phyloP scores from a whole-genome alignment of 2,888 invertebrate genomes.

The Zhuqinia jingwanae region DNA sequence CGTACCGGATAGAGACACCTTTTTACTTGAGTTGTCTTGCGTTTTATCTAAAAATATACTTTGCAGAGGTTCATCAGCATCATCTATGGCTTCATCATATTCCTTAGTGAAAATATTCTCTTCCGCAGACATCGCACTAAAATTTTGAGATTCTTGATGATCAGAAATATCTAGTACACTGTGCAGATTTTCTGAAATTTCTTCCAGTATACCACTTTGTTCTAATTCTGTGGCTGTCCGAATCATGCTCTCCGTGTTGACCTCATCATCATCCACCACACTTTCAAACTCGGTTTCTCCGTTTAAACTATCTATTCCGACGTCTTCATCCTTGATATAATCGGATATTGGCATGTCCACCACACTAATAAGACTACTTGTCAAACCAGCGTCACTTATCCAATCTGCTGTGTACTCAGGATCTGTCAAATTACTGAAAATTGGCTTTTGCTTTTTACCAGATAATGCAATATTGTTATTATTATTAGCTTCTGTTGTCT shows the following conservation, averaged over 20 bases:
- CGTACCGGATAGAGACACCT: not conserved
- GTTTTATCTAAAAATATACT: slow-evolving; percentile 39
- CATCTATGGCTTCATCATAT: slow-evolving; percentile 47
- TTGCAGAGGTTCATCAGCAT: slow-evolving; percentile 53
- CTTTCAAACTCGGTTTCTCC: not conserved
- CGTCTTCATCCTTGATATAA: slow-evolving; percentile 16
- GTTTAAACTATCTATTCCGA: no score
- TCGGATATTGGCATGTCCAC: slow-evolving; percentile 36
- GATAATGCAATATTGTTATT: not conserved
- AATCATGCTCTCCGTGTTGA: slow-evolving; percentile 48
- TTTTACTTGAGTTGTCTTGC: not conserved
- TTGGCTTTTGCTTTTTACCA: not conserved
- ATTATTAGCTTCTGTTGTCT: not conserved
- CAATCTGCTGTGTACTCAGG: slow-evolving; percentile 70
- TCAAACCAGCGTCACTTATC: slow-evolving; percentile 50
- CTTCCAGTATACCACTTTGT: slow-evolving; percentile 50
- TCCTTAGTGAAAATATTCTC: slow-evolving; percentile 46
- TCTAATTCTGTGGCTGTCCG: slow-evolving; percentile 53
- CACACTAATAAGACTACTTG: slow-evolving; percentile 8
- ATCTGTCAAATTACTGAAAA: slow-evolving; percentile 27
- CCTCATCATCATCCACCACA: not conserved
- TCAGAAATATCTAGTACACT: slow-evolving; percentile 56
- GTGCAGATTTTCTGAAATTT: slow-evolving; percentile 64
- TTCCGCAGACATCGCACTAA: slow-evolving; percentile 37
- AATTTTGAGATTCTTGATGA: slow-evolving; percentile 33